phyloP scores from a whole-genome alignment of 2,113 vertebrate species.

The Tyrannus savana region DNA sequence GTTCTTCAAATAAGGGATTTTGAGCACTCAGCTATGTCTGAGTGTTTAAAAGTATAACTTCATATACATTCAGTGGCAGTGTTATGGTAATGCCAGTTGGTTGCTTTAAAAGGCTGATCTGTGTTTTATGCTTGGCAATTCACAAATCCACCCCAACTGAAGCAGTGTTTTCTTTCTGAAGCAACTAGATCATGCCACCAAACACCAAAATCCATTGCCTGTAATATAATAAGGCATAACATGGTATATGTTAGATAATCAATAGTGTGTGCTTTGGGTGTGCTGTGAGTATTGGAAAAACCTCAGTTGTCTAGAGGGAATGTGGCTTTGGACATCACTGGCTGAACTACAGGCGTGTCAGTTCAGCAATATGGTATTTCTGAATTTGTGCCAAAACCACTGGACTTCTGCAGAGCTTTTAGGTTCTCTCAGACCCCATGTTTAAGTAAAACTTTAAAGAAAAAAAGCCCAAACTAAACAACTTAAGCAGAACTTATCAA shows the following conservation, averaged over 20 bases:
- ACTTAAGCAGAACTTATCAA: neutral
- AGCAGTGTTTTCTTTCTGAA: neutral
- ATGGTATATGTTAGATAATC: neutral
- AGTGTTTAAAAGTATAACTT: constrained; percentile 54
- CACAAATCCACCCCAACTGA: neutral
- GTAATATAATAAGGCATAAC: constrained; percentile 34
- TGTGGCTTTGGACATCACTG: neutral
- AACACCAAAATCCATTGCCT: neutral
- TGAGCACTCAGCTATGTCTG: neutral
- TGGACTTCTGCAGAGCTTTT: neutral
- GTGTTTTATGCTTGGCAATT: neutral
- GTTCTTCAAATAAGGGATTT: constrained; percentile 44
- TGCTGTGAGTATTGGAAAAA: constrained; percentile 18
- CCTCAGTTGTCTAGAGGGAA: neutral
- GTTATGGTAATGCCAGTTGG: neutral
- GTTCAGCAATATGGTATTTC: neutral
- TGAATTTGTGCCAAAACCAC: neutral
- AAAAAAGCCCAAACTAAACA: neutral
- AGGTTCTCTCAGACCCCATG: neutral
- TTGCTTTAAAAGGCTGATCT: neutral
- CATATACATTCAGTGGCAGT: constrained; percentile 35
- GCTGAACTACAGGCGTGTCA: neutral
- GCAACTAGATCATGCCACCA: neutral
- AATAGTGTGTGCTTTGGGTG: constrained; percentile 3
- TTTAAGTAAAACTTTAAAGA: neutral